Base-by-base conservation (phyloP, 2,888 invertebrate genomes). In the Drosophila maculinotata region DNA sequence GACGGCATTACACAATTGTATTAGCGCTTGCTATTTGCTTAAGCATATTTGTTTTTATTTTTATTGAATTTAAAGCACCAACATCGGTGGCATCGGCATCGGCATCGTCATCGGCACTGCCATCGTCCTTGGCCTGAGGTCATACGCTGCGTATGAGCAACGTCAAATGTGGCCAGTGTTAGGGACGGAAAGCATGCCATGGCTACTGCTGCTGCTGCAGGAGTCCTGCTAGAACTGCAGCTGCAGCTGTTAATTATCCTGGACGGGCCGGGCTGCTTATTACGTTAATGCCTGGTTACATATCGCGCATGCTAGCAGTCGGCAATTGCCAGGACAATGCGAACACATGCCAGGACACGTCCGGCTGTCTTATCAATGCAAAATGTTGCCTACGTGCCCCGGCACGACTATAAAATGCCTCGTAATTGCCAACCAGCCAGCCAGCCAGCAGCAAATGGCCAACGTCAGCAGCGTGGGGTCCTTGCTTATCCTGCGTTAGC, bases 211-310 rank as follows among this genome's bases (percentile, higher is more conserved):
- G 25, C 30, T 12, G n/a, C 23, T 5, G 44, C 41, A 23, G 36
- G 12, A 8, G 12, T 42, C 14, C 15, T 25, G n/a, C 33, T 7
- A 3, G 41, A 45, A 35, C 23, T 75, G 57, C 51, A 67, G 56
- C 41, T 71, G 49, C 44, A 62, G 69, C 76, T 84, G 63, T 67
- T 76, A 66, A 76, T 76, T 66, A 76, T 62, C 45, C 44, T 52
- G 58, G 45, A 6, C 30, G 25, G 52, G 54, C 39, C 25, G 48
- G 48, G 45, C 58, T 81, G 72, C 87, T 81, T 81, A 87, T 87
- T 87, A 84, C 81, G 62, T 80, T 87, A 81, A 81, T 81, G 76
- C 60, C 54, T 62, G 81, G 81, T 66, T 81, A 65, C 68, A 64
- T 60, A 63, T 84, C 78, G 75, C 62, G 56, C 54, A 44, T 56